A percentile compares a stretch with the other conserved stretches of the same genome.
Conservation (phyloP, 64 coral and sea anemone species). For the Pocillopora verrucosa region DNA sequence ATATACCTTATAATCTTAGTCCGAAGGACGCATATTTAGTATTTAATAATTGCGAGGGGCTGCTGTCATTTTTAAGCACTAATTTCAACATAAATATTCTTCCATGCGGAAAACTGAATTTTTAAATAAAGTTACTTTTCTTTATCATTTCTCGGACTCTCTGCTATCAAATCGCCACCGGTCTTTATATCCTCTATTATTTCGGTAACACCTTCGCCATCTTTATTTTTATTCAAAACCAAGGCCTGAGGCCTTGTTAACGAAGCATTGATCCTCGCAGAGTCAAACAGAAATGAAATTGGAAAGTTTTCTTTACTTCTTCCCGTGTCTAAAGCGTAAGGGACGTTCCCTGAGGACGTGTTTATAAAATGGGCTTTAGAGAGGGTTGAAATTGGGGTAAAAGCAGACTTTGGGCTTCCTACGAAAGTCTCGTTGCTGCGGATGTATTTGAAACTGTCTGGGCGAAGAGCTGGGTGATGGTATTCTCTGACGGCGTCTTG, state of each 20-base stretch:
- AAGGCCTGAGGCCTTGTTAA: background rate
- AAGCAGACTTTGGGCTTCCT: slow-evolving; percentile 52
- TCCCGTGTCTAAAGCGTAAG: slow-evolving; percentile 38
- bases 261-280: slow-evolving; percentile 5
- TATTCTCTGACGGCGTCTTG: slow-evolving; percentile 53
- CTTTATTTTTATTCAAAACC: slow-evolving; percentile 10
- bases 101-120: background rate
- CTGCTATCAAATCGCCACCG: background rate
- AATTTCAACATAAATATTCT: slow-evolving; percentile 1
- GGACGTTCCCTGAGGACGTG: slow-evolving; percentile 15
- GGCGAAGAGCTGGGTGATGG: slow-evolving; percentile 36
- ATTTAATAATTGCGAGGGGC: background rate
- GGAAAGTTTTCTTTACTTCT: slow-evolving; percentile 59
- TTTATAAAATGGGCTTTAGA: slow-evolving; percentile 51
- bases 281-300: slow-evolving; percentile 56
- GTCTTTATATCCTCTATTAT: background rate
- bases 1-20: background rate
- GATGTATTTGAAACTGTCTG: slow-evolving; percentile 48
- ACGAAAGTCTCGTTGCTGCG: slow-evolving; percentile 36
- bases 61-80: slow-evolving; percentile 12
- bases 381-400: slow-evolving; percentile 55
- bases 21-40: background rate
- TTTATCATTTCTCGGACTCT: slow-evolving; percentile 23
- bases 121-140: background rate
- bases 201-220: background rate